Percentiles rank a stretch among this genome's conserved stretches.
Conservation (phyloP, 2,888 invertebrate genomes). For the Coronaproctus castanopsis region DNA sequence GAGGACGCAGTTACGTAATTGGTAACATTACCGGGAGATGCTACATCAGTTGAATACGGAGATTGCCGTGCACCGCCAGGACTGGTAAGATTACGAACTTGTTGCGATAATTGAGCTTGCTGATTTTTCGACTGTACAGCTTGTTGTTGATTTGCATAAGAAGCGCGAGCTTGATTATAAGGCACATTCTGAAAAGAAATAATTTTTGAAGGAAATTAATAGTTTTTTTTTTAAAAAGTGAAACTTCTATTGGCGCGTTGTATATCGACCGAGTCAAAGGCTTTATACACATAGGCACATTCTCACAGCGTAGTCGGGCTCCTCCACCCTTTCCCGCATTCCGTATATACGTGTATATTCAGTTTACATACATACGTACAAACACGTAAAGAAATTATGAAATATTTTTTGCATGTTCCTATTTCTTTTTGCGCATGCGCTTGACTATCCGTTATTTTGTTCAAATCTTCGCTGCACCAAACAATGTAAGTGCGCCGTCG, state of each 20-base stretch:
- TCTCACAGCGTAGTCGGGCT: too few species aligned
- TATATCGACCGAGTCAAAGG: conserved; percentile 5
- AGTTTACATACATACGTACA: too few species aligned
- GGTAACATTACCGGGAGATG: conserved; percentile 22
- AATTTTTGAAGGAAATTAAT: not conserved
- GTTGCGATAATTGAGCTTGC: conserved; percentile 14
- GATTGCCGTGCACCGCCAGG: conserved; percentile 34
- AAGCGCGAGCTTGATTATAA: conserved; percentile 4
- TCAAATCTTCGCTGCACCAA: too few species aligned
- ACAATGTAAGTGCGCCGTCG: too few species aligned
- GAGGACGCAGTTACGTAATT: conserved; percentile 25
- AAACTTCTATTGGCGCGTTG: not conserved
- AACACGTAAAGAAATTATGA: too few species aligned
- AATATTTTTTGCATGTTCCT: too few species aligned
- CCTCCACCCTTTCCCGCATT: too few species aligned
- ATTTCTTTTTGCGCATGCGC: too few species aligned
- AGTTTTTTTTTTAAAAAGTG: not conserved
- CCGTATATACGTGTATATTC: too few species aligned
- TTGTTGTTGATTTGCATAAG: conserved; percentile 16
- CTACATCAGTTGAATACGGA: conserved; percentile 32
- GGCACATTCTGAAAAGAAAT: not conserved
- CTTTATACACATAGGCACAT: not conserved
- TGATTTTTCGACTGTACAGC: conserved; percentile 20
- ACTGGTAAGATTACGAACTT: conserved; percentile 30
- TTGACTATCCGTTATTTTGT: too few species aligned